phyloP scores from a whole-genome alignment of 1,140 invertebrate species.

The Zophobas atratus region DNA sequence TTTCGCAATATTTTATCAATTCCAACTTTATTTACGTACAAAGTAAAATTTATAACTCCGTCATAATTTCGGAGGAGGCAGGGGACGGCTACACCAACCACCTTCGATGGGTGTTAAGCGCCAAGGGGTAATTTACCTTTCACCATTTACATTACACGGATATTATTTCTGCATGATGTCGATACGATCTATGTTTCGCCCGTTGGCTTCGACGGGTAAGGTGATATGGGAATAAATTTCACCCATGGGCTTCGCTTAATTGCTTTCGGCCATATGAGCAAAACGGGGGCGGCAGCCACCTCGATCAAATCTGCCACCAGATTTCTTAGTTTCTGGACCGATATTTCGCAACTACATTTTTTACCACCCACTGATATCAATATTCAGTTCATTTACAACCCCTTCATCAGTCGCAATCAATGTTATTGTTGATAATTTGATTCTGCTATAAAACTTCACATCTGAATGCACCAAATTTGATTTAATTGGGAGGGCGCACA shows the following conservation, averaged over 20 bases:
- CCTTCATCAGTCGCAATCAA: too few species aligned
- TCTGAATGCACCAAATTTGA: too few species aligned
- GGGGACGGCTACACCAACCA: conserved; percentile 1
- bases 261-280: too few species aligned
- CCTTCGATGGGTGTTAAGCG: conserved; percentile 16
- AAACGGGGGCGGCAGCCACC: too few species aligned
- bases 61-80: conserved; percentile 62
- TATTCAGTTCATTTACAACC: too few species aligned
- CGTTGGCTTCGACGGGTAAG: not conserved
- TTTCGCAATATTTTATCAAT: conserved; percentile 70
- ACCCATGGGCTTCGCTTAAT: not conserved
- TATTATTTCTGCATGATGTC: conserved; percentile 6
- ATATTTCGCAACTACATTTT: too few species aligned
- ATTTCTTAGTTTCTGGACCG: too few species aligned
- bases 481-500: too few species aligned
- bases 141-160: conserved; percentile 10
- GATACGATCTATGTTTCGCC: not conserved
- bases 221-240: conserved; percentile 2
- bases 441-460: too few species aligned
- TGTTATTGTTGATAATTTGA: too few species aligned
- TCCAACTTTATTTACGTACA: conserved; percentile 70
- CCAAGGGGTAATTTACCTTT: conserved; percentile 11
- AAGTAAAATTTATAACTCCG: conserved; percentile 69
- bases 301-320: too few species aligned
- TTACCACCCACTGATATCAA: too few species aligned